Conservation (phyloP, 2,113 vertebrate species). For the Oenanthe oenanthe region DNA sequence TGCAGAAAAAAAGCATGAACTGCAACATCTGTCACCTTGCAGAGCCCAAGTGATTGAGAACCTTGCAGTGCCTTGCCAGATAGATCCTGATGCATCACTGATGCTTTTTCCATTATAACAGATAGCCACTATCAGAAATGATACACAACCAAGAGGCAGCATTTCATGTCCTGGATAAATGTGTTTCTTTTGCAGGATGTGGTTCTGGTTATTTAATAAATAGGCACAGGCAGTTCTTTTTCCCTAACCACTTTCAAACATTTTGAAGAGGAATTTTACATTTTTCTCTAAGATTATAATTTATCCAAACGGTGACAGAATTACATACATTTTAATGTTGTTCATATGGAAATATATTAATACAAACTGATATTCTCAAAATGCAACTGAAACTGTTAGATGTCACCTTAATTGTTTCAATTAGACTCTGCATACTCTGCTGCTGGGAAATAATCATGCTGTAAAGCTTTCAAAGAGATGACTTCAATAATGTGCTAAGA, state of each 20-base stretch:
- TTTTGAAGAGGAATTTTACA: background rate
- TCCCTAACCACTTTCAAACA: background rate
- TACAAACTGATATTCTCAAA: background rate
- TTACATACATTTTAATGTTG: background rate
- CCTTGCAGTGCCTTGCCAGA: background rate
- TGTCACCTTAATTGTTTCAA: conserved; percentile 33
- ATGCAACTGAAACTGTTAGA: background rate
- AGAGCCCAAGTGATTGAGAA: conserved; percentile 19
- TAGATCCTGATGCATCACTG: conserved; percentile 8
- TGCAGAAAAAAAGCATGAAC: background rate
- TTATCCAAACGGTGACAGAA: background rate
- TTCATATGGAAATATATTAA: background rate
- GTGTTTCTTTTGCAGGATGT: background rate
- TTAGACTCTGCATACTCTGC: background rate
- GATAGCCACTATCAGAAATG: background rate
- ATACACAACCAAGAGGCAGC: background rate
- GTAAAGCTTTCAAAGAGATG: conserved; percentile 20
- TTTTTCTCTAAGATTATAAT: background rate
- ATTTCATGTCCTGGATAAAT: background rate
- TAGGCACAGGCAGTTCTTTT: background rate
- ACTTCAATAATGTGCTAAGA: conserved; percentile 2
- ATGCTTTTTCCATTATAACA: conserved; percentile 33
- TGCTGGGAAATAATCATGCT: background rate
- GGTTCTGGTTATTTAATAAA: background rate
- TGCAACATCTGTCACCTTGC: conserved; percentile 10